These are phyloP conservation scores for Sipunculus nudus DNA, from an alignment of 2,888 invertebrate genomes.

Conservation along the genomic window DNA sequence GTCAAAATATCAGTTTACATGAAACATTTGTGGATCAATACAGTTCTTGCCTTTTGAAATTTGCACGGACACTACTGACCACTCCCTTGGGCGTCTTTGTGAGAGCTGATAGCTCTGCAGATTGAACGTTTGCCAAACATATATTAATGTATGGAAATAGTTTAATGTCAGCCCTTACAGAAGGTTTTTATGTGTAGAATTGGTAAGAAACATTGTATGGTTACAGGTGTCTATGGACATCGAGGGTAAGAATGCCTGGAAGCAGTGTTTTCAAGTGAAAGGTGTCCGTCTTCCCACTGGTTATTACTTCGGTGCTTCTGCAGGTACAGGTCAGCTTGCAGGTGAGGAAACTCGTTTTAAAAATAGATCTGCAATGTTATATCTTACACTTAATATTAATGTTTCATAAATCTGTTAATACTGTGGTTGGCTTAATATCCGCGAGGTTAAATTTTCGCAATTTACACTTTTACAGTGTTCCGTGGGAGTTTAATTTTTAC, in stretches of 20 bases:
- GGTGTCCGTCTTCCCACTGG: conserved; percentile 93
- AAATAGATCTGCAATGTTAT: conserved; percentile 1
- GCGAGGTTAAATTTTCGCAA: too few species aligned
- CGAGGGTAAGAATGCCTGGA: conserved; percentile 92
- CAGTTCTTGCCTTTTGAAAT: too few species aligned
- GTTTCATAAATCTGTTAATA: neutral
- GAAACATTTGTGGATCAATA: too few species aligned
- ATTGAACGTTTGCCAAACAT: neutral
- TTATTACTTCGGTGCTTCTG: conserved; percentile 92
- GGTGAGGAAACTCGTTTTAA: conserved; percentile 60
- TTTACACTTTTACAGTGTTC: too few species aligned
- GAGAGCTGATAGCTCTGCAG: too few species aligned
- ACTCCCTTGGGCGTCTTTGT: too few species aligned
- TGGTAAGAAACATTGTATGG: neutral
- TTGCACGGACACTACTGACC: too few species aligned
- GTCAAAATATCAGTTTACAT: too few species aligned
- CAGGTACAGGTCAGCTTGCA: conserved; percentile 93
- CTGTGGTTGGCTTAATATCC: too few species aligned
- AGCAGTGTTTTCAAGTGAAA: conserved; percentile 87
- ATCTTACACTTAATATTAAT: neutral
- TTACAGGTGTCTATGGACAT: conserved; percentile 87
- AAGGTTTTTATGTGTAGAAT: neutral
- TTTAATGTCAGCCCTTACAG: too few species aligned
- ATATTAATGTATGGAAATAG: neutral
- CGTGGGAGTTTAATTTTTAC: too few species aligned